Evolutionary conservation across 2,113 vertebrate genomes (phyloP), one percentile per base, ranked within the genome.

Genomic region (Mesocricetus auratus): DNA sequence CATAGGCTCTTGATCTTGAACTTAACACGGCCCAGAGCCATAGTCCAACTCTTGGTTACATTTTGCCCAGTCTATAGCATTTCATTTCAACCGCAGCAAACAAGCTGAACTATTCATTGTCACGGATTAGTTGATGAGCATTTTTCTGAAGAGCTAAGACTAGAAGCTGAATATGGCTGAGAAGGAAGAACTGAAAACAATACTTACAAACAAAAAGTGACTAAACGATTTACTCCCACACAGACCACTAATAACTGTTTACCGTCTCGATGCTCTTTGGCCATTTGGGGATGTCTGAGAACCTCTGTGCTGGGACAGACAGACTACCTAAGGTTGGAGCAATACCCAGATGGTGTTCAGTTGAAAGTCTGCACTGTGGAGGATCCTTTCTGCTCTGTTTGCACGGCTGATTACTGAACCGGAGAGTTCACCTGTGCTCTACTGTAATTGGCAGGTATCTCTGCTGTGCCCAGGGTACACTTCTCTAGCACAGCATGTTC

Each of bases 171-270:
- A n/a, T 0, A 74, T 29, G 45, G 42, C 79, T 87, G 74, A 58
- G 36, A 83, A 83, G 90, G 33, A 82, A 81, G 95, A 58, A 33
- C 3, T 26, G 69, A 77, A 68, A 93, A 78, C 21, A 92, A 58
- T 36, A 77, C 36, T 62, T 19, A 11, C 4, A 78, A 60, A 90
- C n/a, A 94, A 98, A 16, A n/a, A 97, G 95, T 69, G 73, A 95
- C 93, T 97, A 95, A 91, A 97, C 5, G 73, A 0, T 94, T 98
- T 86, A 90, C 79, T 92, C 0, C 81, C 92, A 77, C 74, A 94
- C 53, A 93, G 96, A 89, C 93, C 81, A 95, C 98, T 98, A 98
- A 98, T 97, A 92, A 97, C 88, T 97, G 96, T 98, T 98, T 98
- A 97, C 96, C 88, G 42, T 4, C 33, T 64, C 36, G 47, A 71